Percentiles rank a stretch among this genome's conserved stretches.
Conservation (phyloP, 92 coral and sea anemone genomes). For the Heteractis magnifica region DNA sequence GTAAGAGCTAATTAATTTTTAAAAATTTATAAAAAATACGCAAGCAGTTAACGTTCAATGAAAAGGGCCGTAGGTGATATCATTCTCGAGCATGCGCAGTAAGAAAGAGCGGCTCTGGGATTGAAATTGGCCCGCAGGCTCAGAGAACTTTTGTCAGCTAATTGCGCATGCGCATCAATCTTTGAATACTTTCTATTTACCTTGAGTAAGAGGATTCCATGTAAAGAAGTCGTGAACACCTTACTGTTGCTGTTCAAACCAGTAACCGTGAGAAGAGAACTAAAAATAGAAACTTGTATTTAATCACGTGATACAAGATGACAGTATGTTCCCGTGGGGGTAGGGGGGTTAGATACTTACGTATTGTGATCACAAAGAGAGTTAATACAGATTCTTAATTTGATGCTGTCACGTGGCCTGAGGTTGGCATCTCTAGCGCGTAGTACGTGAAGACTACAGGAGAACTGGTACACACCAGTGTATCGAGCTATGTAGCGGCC, state of each 20-base stretch:
- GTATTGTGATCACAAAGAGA: slow-evolving; percentile 89
- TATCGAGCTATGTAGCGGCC: slow-evolving; percentile 87
- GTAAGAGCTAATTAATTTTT: too few relatives aligned
- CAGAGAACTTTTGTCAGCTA: not conserved
- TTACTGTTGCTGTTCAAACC: slow-evolving; percentile 93
- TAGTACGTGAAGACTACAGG: slow-evolving; percentile 68
- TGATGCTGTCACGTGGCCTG: slow-evolving; percentile 95
- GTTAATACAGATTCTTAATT: slow-evolving; percentile 89
- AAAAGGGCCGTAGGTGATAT: too few relatives aligned
- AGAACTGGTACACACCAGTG: slow-evolving; percentile 86
- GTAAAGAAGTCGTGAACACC: slow-evolving; percentile 76
- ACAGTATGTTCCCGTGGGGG: not conserved
- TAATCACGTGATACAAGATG: not conserved
- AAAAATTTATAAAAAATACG: too few relatives aligned
- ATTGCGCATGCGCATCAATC: not conserved
- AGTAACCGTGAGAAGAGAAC: slow-evolving; percentile 81
- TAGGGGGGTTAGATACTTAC: slow-evolving; percentile 52
- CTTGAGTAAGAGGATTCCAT: slow-evolving; percentile 83
- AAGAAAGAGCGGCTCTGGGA: too few relatives aligned
- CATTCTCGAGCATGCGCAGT: too few relatives aligned
- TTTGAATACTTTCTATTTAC: slow-evolving; percentile 21
- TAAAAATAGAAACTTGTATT: slow-evolving; percentile 7
- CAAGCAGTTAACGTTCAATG: too few relatives aligned
- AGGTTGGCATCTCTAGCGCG: slow-evolving; percentile 90
- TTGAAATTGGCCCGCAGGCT: not conserved